Evolutionary conservation across 2,797 vertebrate genomes (phyloP).

Genomic region (Parambassis ranga): DNA sequence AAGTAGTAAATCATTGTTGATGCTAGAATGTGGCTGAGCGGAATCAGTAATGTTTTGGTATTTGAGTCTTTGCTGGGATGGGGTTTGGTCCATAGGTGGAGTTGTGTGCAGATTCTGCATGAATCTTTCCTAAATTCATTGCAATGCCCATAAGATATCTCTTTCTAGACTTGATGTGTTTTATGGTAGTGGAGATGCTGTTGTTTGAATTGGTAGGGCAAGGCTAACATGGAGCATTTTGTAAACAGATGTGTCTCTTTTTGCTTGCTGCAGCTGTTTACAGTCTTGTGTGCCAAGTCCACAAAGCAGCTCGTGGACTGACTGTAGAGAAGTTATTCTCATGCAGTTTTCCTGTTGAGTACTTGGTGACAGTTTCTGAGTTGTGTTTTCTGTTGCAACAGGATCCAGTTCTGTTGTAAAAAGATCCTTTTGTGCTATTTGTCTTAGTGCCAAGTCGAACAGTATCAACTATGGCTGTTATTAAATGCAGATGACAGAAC

Average conservation of each 20-base stretch:
- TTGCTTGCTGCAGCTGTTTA: slow-evolving; percentile 64
- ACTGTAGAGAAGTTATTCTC: slow-evolving; percentile 35
- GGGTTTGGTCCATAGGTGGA: background rate
- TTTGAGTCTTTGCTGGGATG: background rate
- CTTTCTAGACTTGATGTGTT: slow-evolving; percentile 4
- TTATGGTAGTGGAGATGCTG: slow-evolving; percentile 10
- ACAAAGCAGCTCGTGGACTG: slow-evolving; percentile 13
- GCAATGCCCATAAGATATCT: background rate
- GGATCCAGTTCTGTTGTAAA: slow-evolving; percentile 35
- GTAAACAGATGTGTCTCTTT: slow-evolving; percentile 66
- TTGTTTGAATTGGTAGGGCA: slow-evolving; percentile 43
- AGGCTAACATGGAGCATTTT: slow-evolving; percentile 50
- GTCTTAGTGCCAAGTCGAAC: slow-evolving; percentile 39
- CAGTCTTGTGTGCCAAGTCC: slow-evolving; percentile 39
- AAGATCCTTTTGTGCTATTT: slow-evolving; percentile 44
- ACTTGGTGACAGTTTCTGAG: slow-evolving; percentile 11
- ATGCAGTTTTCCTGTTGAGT: slow-evolving; percentile 47
- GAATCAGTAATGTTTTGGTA: background rate
- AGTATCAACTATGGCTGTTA: slow-evolving; percentile 56
- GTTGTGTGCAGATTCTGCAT: background rate
- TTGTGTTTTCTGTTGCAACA: slow-evolving; percentile 30
- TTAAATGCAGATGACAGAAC: slow-evolving; percentile 58
- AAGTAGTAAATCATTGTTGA: background rate
- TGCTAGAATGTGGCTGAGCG: background rate
- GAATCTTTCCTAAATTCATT: background rate